Conservation (phyloP, 2,113 vertebrate species). For the Microtus oregoni region DNA sequence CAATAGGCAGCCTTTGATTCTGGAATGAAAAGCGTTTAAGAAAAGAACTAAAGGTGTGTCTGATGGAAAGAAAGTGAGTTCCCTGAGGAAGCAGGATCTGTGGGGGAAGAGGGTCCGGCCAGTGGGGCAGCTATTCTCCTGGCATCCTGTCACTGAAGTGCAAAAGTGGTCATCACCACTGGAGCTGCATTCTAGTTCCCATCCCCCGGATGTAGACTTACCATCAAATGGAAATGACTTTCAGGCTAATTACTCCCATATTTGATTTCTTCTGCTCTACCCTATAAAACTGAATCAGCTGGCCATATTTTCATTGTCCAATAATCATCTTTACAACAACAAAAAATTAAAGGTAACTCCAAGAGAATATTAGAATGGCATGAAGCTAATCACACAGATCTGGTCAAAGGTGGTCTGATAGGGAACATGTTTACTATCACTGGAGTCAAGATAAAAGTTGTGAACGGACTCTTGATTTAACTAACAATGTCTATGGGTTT, state of each 20-base stretch:
- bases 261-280: background rate
- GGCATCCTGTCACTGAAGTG: fast-evolving
- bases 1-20: background rate
- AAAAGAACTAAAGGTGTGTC: background rate
- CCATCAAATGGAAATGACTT: background rate
- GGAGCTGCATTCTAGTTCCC: background rate
- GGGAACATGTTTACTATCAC: background rate
- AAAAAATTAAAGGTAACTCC: background rate
- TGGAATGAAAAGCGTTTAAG: background rate
- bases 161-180: too few species aligned
- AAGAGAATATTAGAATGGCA: too few species aligned
- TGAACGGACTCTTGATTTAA: constrained; percentile 60
- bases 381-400: background rate
- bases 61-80: background rate
- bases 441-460: constrained; percentile 48
- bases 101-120: fast-evolving
- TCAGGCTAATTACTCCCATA: background rate
- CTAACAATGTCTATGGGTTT: constrained; percentile 68
- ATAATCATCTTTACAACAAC: constrained; percentile 1
- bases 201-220: background rate
- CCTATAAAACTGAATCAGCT: background rate
- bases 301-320: background rate
- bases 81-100: background rate
- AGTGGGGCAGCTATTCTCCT: background rate
- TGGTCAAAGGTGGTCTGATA: background rate